phyloP scores from a whole-genome alignment of 1,140 invertebrate species.

The Lutraria rhynchaena region DNA sequence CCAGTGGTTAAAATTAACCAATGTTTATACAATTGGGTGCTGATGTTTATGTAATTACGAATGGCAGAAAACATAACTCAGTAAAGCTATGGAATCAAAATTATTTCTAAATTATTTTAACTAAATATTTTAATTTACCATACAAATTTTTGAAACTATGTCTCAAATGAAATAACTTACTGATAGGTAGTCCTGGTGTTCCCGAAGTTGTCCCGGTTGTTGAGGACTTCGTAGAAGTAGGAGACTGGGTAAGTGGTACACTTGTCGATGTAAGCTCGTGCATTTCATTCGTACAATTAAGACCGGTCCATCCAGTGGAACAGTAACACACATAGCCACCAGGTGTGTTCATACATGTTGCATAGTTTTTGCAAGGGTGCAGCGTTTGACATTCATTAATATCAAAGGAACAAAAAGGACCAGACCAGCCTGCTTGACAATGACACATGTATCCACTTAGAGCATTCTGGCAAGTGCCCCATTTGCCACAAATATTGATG shows the following conservation, averaged over 20 bases:
- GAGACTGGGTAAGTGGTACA: not conserved
- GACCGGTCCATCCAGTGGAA: not conserved
- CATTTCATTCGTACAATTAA: not conserved
- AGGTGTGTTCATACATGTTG: slow-evolving; percentile 93
- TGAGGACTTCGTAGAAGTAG: not conserved
- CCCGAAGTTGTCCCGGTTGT: not conserved
- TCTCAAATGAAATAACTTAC: not conserved
- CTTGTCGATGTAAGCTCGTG: not conserved
- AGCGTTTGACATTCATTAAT: slow-evolving; percentile 94
- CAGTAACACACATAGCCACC: slow-evolving; percentile 57
- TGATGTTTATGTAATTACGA: no score
- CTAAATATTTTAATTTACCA: no score
- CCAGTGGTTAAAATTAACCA: no score
- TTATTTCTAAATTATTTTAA: no score
- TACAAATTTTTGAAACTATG: not conserved
- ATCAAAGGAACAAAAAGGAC: slow-evolving; percentile 88
- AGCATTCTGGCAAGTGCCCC: no score
- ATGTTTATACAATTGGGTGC: no score
- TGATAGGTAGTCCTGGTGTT: not conserved
- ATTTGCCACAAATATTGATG: no score
- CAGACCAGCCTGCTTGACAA: not conserved
- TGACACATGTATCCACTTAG: no score
- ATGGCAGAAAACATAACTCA: no score
- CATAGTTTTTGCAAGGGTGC: slow-evolving; percentile 94
- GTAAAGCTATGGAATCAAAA: no score